phyloP scores from a whole-genome alignment of 2,113 vertebrate species.

The Arizona elegans region DNA sequence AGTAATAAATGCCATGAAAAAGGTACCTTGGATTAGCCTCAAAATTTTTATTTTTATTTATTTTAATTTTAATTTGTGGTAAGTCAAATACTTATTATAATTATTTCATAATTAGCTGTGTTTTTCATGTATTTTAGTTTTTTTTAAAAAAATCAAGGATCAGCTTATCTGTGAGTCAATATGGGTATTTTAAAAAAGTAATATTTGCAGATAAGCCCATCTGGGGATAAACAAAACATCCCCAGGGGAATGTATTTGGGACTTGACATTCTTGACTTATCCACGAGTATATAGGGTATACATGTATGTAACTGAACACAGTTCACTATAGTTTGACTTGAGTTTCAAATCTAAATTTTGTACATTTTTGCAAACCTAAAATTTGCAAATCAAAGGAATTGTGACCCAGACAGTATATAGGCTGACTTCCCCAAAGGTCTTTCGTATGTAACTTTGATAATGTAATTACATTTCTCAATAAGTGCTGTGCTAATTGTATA shows the following conservation, averaged over 20 bases:
- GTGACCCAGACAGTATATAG: neutral
- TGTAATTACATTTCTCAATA: neutral
- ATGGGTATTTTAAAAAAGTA: neutral
- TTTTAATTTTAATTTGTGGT: neutral
- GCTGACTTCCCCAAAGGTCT: neutral
- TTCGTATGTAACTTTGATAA: neutral
- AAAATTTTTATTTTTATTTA: neutral
- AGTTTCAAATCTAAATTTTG: constrained; percentile 29
- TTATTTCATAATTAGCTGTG: neutral
- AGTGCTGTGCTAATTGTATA: neutral
- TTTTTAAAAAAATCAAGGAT: neutral
- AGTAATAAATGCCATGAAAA: neutral
- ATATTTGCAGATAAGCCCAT: neutral
- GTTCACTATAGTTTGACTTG: neutral
- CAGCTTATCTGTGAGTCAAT: neutral
- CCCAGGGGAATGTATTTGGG: neutral
- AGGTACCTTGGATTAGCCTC: neutral
- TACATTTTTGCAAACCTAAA: neutral
- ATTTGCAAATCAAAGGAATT: neutral
- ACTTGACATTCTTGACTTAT: neutral
- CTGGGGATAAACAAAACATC: too few species aligned
- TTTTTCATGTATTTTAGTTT: neutral
- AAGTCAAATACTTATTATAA: neutral
- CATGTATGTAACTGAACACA: neutral
- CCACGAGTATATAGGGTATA: neutral